Evolutionary conservation across 2,113 vertebrate species (phyloP).

Genomic region (Microcebus jonahi): DNA sequence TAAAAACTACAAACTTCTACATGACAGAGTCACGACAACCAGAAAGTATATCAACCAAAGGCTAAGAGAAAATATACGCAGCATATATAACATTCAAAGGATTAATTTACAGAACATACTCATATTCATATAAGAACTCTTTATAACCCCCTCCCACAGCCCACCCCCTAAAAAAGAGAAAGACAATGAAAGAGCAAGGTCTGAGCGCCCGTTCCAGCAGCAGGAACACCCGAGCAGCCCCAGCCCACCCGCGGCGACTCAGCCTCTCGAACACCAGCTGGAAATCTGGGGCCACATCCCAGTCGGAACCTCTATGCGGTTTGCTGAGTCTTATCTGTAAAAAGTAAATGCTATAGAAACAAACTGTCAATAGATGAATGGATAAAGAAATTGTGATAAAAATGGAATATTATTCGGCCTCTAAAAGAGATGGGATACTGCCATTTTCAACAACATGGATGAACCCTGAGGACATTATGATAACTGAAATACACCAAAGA

Average conservation of each 20-base stretch:
- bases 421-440: neutral
- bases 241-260: neutral
- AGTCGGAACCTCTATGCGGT: neutral
- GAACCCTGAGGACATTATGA: neutral
- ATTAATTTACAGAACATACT: neutral
- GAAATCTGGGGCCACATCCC: too few relatives aligned
- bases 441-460: neutral
- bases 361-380: neutral
- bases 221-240: neutral
- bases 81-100: neutral
- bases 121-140: neutral
- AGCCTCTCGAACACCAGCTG: neutral
- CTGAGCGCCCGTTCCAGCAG: neutral
- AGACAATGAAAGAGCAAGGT: neutral
- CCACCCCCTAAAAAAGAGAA: neutral
- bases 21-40: neutral
- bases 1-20: neutral
- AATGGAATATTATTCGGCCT: neutral
- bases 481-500: neutral
- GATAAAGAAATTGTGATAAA: neutral
- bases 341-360: neutral
- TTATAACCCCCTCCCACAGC: neutral
- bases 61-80: neutral
- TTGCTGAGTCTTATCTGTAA: neutral
- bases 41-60: neutral